A percentile compares a stretch with the other conserved stretches of the same genome.
Evolutionary conservation across 2,888 invertebrate genomes (phyloP).

Genomic region (Hemithea aestivaria): DNA sequence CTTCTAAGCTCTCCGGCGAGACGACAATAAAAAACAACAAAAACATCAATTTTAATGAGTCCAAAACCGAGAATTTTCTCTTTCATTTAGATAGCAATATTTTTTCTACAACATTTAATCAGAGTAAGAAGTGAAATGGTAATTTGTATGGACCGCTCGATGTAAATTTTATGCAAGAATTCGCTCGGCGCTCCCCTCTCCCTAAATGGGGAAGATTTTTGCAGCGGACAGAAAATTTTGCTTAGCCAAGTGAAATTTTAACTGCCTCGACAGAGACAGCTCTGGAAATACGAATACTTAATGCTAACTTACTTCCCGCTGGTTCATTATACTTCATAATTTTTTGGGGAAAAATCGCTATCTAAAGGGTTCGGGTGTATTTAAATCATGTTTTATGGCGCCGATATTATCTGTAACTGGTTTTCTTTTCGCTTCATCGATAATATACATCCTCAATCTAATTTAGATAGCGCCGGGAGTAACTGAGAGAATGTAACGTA

Average conservation of each 20-base stretch:
- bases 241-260: constrained; percentile 79
- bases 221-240: constrained; percentile 78
- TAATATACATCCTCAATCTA: constrained; percentile 15
- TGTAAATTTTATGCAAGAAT: constrained; percentile 79
- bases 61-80: constrained; percentile 75
- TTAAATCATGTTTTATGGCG: constrained; percentile 31
- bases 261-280: constrained; percentile 76
- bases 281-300: constrained; percentile 75
- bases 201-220: constrained; percentile 75
- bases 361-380: constrained; percentile 50
- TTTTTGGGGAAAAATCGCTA: constrained; percentile 59
- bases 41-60: constrained; percentile 75
- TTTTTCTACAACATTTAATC: constrained; percentile 80
- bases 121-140: constrained; percentile 78
- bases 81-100: constrained; percentile 76
- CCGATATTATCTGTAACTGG: constrained; percentile 26
- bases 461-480: constrained; percentile 21
- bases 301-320: constrained; percentile 73
- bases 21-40: constrained; percentile 49
- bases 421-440: constrained; percentile 17
- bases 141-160: constrained; percentile 79
- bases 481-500: constrained; percentile 14
- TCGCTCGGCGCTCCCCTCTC: constrained; percentile 66
- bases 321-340: constrained; percentile 78
- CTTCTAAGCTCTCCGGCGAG: constrained; percentile 28